Percentiles rank a stretch among this genome's conserved stretches.
phyloP scores from a whole-genome alignment of 2,797 vertebrate genomes.

The Anabas testudineus region DNA sequence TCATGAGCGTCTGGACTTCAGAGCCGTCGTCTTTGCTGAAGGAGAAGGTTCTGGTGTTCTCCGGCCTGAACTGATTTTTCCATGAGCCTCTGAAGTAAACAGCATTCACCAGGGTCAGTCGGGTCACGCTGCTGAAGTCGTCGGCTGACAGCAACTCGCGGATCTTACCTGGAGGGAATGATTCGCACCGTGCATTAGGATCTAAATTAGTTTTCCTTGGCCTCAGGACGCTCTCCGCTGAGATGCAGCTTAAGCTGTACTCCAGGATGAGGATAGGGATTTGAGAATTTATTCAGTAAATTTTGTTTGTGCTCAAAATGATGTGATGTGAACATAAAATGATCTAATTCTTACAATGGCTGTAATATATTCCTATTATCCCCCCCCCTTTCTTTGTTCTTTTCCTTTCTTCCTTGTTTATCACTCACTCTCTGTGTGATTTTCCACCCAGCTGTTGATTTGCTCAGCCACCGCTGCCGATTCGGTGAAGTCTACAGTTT shows the following conservation, averaged over 20 bases:
- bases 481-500: constrained; percentile 93
- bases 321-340: constrained; percentile 11
- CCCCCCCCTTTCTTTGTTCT: background rate
- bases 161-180: constrained; percentile 87
- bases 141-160: constrained; percentile 91
- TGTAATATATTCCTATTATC: background rate
- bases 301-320: constrained; percentile 5
- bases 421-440: constrained; percentile 94
- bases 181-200: background rate
- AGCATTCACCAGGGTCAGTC: constrained; percentile 92
- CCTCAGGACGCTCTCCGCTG: background rate
- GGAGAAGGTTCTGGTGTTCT: constrained; percentile 97
- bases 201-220: background rate
- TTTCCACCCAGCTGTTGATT: constrained; percentile 98
- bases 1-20: constrained; percentile 98
- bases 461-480: constrained; percentile 89
- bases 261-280: background rate
- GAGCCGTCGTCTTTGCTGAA: constrained; percentile 98
- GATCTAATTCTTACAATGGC: background rate
- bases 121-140: constrained; percentile 91
- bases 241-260: constrained; percentile 2
- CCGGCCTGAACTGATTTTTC: constrained; percentile 98
- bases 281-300: background rate
- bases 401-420: background rate
- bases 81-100: constrained; percentile 98